Conservation (phyloP, 2,113 vertebrate genomes). For the Pelvicachromis taeniatus region DNA sequence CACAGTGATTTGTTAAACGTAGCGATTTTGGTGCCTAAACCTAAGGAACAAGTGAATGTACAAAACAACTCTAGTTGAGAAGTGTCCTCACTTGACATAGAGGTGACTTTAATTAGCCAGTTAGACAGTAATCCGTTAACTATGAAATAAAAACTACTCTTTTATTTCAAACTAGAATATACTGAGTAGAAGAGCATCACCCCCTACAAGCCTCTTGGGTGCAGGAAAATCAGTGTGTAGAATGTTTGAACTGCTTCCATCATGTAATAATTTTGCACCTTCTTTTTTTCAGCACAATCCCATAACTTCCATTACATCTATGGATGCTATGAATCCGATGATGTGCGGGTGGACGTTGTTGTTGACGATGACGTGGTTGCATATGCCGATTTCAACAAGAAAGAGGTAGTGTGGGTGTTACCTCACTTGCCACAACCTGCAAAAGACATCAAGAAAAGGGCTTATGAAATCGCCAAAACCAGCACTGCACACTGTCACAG, state of each 20-base stretch:
- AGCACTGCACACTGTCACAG: not conserved
- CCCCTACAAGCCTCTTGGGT: not conserved
- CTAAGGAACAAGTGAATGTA: not conserved
- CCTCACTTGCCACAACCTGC: not conserved
- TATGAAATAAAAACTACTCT: not conserved
- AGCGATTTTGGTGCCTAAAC: not conserved
- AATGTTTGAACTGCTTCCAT: not conserved
- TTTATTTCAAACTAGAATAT: not conserved
- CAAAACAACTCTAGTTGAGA: not conserved
- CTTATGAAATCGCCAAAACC: not conserved
- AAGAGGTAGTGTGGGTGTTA: not conserved
- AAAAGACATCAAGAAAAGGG: not conserved
- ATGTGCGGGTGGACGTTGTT: not conserved
- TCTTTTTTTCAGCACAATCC: not conserved
- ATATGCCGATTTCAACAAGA: not conserved
- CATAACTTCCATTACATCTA: not conserved
- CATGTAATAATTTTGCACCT: not conserved
- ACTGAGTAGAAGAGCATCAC: not conserved
- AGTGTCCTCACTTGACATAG: not conserved
- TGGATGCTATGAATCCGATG: not conserved
- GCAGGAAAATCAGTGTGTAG: not conserved
- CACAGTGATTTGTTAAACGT: not conserved
- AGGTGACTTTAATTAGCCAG: not conserved
- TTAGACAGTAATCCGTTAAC: not conserved
- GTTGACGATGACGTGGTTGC: not conserved